Conservation (phyloP, 2,888 invertebrate species). For the Saturnia japonica region DNA sequence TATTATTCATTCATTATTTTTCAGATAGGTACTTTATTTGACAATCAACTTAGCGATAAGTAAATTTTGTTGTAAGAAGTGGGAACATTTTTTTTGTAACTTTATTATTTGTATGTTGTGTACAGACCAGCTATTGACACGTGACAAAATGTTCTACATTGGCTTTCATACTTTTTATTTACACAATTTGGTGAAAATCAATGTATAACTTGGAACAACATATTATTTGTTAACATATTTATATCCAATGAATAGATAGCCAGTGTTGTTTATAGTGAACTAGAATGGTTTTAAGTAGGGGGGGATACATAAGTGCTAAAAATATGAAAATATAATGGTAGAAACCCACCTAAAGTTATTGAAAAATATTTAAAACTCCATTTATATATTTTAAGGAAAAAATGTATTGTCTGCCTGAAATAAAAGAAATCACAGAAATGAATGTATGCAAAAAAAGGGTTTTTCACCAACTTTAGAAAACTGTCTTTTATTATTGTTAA, state of each 20-base stretch:
- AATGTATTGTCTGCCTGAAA: too few species aligned
- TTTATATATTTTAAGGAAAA: too few species aligned
- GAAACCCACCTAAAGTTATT: too few species aligned
- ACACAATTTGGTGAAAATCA: neutral
- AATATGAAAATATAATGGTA: neutral
- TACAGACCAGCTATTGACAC: neutral
- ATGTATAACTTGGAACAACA: neutral
- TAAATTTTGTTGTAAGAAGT: neutral
- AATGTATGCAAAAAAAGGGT: too few species aligned
- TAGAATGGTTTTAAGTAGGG: neutral
- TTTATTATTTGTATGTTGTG: neutral
- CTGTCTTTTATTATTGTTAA: too few species aligned
- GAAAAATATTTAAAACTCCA: too few species aligned
- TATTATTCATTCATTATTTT: neutral
- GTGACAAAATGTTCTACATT: neutral
- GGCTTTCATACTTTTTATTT: neutral
- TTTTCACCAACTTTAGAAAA: too few species aligned
- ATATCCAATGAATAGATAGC: neutral
- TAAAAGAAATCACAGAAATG: too few species aligned
- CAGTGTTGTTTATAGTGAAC: neutral
- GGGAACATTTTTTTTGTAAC: neutral
- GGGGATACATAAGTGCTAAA: neutral
- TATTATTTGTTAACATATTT: neutral
- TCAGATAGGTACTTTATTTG: slow-evolving; percentile 5
- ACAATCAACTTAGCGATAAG: neutral